These are phyloP conservation scores for Pterostichus madidus DNA, from an alignment of 2,888 invertebrate genomes.

Conservation along the genomic window DNA sequence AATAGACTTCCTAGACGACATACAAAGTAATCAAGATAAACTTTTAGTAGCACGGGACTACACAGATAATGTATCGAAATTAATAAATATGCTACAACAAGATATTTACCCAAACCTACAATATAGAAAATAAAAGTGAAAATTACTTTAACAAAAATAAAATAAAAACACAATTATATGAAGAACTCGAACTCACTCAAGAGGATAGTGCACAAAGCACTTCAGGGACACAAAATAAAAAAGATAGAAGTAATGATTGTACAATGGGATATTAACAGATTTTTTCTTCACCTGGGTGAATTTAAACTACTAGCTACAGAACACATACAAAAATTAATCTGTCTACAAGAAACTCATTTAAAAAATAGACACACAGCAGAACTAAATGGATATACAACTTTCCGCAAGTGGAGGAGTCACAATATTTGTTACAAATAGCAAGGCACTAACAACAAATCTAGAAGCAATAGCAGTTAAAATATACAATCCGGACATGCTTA, in stretches of 20 bases:
- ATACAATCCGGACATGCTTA: slow-evolving; percentile 1
- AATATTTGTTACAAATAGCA: slow-evolving; percentile 5
- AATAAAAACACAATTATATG: slow-evolving; percentile 14
- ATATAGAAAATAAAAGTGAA: not conserved
- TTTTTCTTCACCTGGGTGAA: slow-evolving; percentile 42
- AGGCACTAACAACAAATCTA: not conserved
- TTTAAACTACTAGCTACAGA: slow-evolving; percentile 49
- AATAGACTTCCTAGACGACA: not conserved
- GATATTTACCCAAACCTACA: not conserved
- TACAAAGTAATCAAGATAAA: not conserved
- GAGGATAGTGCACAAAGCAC: not conserved
- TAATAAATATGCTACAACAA: slow-evolving; percentile 14
- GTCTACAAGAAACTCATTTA: slow-evolving; percentile 63
- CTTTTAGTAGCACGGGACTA: not conserved
- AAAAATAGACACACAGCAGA: slow-evolving; percentile 27
- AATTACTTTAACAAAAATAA: not conserved
- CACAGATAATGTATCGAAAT: not conserved
- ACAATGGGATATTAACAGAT: slow-evolving; percentile 66
- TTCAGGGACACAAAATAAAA: slow-evolving; percentile 4
- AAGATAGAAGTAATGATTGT: slow-evolving; percentile 26
- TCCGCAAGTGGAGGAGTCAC: slow-evolving; percentile 47
- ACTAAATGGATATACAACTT: slow-evolving; percentile 47
- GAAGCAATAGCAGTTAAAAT: slow-evolving; percentile 33
- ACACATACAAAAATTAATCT: slow-evolving; percentile 40
- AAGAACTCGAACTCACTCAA: not conserved